Percentiles rank a stretch among this genome's conserved stretches.
These are phyloP conservation scores for Ooceraea biroi DNA, from an alignment of 1,140 invertebrate genomes.

Conservation along the genomic window DNA sequence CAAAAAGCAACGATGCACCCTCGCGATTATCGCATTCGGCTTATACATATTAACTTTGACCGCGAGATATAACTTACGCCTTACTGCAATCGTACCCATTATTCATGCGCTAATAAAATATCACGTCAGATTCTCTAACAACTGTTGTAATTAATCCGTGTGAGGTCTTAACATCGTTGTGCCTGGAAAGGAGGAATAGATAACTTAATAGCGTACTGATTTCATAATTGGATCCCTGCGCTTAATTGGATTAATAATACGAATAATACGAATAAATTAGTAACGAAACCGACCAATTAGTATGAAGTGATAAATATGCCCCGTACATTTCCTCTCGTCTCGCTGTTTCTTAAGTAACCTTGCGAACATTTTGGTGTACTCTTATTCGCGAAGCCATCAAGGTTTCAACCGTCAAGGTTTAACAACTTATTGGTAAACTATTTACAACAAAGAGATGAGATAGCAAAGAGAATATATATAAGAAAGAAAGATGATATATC, in stretches of 20 bases:
- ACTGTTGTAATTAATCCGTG: constrained; percentile 63
- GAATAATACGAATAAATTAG: constrained; percentile 53
- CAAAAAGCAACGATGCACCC: constrained; percentile 44
- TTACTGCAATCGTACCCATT: constrained; percentile 61
- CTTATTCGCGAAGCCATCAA: not conserved
- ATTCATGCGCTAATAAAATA: constrained; percentile 65
- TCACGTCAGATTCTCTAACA: constrained; percentile 37
- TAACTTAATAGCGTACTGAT: constrained; percentile 52
- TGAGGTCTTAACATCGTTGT: constrained; percentile 37
- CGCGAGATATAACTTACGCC: constrained; percentile 44
- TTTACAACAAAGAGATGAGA: no score
- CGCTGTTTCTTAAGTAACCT: constrained; percentile 34
- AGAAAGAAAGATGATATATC: no score
- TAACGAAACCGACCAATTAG: constrained; percentile 48
- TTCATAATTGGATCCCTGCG: constrained; percentile 48
- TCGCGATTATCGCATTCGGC: constrained; percentile 64
- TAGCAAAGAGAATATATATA: no score
- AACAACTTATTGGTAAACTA: not conserved
- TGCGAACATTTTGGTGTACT: constrained; percentile 44
- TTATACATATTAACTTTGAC: constrained; percentile 66
- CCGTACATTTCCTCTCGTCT: constrained; percentile 30
- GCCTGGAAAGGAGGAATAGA: constrained; percentile 21
- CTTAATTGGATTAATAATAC: constrained; percentile 57
- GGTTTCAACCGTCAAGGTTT: constrained; percentile 2
- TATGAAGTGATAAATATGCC: constrained; percentile 53